phyloP scores from a whole-genome alignment of 2,888 invertebrate genomes.

The Sminthurinus aureus region DNA sequence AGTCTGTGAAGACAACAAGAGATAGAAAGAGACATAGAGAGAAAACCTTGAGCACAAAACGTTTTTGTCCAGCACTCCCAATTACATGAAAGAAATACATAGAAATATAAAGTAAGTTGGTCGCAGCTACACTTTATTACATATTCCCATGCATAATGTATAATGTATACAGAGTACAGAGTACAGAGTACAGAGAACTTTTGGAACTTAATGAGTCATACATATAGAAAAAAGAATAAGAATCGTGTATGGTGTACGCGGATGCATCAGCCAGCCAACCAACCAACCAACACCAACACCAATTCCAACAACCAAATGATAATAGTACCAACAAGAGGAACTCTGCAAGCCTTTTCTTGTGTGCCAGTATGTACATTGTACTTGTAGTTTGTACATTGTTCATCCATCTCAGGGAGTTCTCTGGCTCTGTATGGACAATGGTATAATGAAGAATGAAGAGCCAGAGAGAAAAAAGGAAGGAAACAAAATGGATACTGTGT shows the following conservation, averaged over 20 bases:
- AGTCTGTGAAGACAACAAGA: background rate
- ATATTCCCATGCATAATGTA: background rate
- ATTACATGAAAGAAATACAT: too few species aligned
- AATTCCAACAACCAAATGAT: too few species aligned
- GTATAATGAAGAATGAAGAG: too few species aligned
- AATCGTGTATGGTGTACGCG: background rate
- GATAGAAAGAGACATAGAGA: background rate
- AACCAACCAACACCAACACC: too few species aligned
- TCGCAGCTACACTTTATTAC: background rate
- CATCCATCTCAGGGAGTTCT: too few species aligned
- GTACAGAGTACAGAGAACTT: too few species aligned
- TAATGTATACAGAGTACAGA: background rate
- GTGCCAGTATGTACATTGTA: too few species aligned
- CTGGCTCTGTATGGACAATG: too few species aligned
- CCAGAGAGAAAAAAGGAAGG: background rate
- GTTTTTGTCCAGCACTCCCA: conserved; percentile 18
- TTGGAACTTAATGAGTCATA: background rate
- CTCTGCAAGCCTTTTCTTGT: too few species aligned
- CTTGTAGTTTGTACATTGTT: too few species aligned
- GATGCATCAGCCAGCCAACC: too few species aligned
- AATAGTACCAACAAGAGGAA: too few species aligned
- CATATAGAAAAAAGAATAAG: background rate
- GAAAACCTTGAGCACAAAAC: background rate
- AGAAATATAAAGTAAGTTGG: background rate
- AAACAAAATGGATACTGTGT: background rate